These are phyloP conservation scores for Brienomyrus brachyistius DNA, from an alignment of 2,113 vertebrate genomes.

Conservation along the genomic window DNA sequence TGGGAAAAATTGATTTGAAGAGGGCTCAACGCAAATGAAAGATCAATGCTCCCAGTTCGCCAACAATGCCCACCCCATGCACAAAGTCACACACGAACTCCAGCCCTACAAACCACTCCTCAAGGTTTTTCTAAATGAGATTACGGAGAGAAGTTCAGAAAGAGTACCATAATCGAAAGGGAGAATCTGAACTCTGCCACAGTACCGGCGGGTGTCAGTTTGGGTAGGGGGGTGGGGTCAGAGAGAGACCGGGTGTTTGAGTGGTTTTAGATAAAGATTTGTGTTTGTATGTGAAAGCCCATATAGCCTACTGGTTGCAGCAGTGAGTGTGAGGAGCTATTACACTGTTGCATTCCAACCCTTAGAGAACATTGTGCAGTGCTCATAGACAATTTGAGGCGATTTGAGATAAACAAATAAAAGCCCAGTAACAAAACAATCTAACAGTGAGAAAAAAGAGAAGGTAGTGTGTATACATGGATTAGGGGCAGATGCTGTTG, in stretches of 20 bases:
- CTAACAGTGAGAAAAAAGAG: background rate
- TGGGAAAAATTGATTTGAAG: slow-evolving; percentile 62
- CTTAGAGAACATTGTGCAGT: background rate
- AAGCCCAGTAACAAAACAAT: background rate
- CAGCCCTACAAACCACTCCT: background rate
- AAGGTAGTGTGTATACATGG: background rate
- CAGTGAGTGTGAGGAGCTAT: background rate
- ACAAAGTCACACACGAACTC: background rate
- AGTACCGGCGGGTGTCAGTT: background rate
- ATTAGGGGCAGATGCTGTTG: background rate
- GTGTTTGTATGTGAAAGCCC: background rate
- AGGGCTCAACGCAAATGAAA: slow-evolving; percentile 62
- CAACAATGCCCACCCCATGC: slow-evolving; percentile 24
- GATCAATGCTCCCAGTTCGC: slow-evolving; percentile 54
- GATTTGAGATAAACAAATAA: background rate
- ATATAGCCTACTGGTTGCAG: background rate
- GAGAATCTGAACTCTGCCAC: slow-evolving; percentile 22
- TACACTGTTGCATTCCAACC: background rate
- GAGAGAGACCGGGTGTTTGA: background rate
- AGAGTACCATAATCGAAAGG: slow-evolving; percentile 49
- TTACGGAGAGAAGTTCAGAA: slow-evolving; percentile 20
- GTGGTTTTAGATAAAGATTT: background rate
- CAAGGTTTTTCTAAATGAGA: slow-evolving; percentile 15
- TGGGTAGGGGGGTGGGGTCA: background rate
- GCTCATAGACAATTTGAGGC: background rate